phyloP scores from a whole-genome alignment of 2,888 invertebrate species.

The Harpagoxenus sublaevis region DNA sequence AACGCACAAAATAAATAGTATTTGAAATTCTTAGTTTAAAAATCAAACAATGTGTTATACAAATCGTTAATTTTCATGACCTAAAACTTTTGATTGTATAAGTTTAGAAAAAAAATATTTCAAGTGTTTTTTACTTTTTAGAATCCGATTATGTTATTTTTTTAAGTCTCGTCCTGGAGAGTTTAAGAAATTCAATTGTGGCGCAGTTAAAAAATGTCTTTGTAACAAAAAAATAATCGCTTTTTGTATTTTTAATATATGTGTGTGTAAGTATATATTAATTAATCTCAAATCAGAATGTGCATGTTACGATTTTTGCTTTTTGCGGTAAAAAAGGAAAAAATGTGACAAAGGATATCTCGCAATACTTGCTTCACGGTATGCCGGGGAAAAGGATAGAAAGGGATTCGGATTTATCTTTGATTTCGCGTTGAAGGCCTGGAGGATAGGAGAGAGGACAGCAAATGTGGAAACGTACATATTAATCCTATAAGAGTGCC shows the following conservation, averaged over 20 bases:
- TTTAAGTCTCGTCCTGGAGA: neutral
- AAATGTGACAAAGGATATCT: conserved; percentile 17
- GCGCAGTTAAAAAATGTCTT: neutral
- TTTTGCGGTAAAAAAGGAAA: neutral
- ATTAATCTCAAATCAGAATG: neutral
- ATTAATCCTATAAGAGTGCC: conserved; percentile 71
- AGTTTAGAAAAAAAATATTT: neutral
- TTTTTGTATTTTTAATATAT: conserved; percentile 6
- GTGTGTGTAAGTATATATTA: conserved; percentile 14
- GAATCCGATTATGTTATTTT: neutral
- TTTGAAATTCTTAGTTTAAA: neutral
- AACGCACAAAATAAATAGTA: neutral
- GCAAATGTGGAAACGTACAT: conserved; percentile 19
- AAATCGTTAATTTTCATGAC: neutral
- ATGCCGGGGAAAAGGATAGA: conserved; percentile 8
- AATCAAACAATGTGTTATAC: neutral
- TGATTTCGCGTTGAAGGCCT: conserved; percentile 27
- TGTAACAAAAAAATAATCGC: neutral
- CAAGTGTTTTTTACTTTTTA: neutral
- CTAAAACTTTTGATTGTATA: neutral
- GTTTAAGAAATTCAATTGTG: neutral
- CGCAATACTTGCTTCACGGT: conserved; percentile 38
- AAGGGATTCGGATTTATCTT: conserved; percentile 56
- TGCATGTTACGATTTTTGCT: neutral
- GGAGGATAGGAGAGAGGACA: conserved; percentile 3